Evolutionary conservation across 92 coral and sea anemone species (phyloP), one percentile per base, ranked within the genome.

Genomic region (Paramuricea clavata): DNA sequence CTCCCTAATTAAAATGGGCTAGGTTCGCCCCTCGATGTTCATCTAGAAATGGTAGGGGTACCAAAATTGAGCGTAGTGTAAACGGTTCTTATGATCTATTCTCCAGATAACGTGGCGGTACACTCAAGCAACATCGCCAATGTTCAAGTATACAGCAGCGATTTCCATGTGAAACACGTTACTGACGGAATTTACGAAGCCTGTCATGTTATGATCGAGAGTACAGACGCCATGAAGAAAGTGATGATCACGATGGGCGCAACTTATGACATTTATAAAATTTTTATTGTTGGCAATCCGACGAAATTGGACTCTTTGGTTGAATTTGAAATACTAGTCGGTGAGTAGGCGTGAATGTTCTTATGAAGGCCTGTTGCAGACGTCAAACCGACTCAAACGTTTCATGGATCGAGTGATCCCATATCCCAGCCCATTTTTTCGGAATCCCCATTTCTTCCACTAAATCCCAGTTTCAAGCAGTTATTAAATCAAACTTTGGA

Each of bases 61-160:
- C n/a, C n/a, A n/a, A n/a, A n/a, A n/a, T n/a, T n/a, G n/a, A n/a
- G n/a, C n/a, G n/a, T n/a, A n/a, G n/a, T n/a, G n/a, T n/a, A n/a
- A n/a, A n/a, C n/a, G n/a, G n/a, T n/a, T 65, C 30, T 2, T 28
- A 22, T 65, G 16, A 13, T 65, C 15, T 21, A 5, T 28, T 65
- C 30, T 69, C 12, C 11, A 69, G 76, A 69, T 27, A 69, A 69
- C 35, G 76, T 69, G 7, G 76, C 76, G 7, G 42, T 22, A 3
- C n/a, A 15, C 22, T 6, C 17, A 31, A 4, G 1, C n/a, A 13
- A 10, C 15, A 21, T 1, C 31, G 49, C 76, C 42, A 27, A 27
- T 69, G n/a, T 12, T 27, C 21, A 5, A 4, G 12, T 2, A 33
- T 8, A 12, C 11, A 12, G n/a, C 17, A 35, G n/a, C 19, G 19